These are phyloP conservation scores for Idris sp. DNA, from an alignment of 1,140 invertebrate species.

Conservation along the genomic window DNA sequence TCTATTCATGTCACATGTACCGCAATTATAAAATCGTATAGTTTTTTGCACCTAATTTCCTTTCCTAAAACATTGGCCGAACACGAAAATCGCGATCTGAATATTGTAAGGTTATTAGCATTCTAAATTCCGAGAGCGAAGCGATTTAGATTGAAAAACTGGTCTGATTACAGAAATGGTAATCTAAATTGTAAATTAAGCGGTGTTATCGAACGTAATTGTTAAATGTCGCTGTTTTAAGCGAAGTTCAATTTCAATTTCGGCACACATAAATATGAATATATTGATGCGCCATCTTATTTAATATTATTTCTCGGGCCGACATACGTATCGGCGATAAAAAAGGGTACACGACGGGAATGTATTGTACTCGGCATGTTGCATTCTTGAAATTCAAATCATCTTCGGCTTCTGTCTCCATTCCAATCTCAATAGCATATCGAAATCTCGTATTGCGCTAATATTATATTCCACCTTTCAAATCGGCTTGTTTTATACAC, in stretches of 20 bases:
- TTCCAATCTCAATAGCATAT: constrained; percentile 28
- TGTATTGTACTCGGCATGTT: constrained; percentile 39
- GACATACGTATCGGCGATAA: constrained; percentile 40
- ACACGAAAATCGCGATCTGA: constrained; percentile 44
- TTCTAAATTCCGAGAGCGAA: constrained; percentile 14
- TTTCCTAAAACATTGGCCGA: constrained; percentile 31
- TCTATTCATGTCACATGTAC: constrained; percentile 19
- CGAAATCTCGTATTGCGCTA: constrained; percentile 45
- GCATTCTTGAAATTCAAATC: constrained; percentile 59
- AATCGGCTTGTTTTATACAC: too few species aligned
- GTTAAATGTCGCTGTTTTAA: constrained; percentile 37
- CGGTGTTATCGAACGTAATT: constrained; percentile 22
- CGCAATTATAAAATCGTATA: constrained; percentile 12
- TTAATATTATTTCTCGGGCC: constrained; percentile 42
- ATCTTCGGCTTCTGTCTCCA: constrained; percentile 42
- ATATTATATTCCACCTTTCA: too few species aligned
- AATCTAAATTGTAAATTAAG: constrained; percentile 42
- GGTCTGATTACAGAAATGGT: constrained; percentile 40
- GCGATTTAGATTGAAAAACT: constrained; percentile 39
- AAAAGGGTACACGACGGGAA: constrained; percentile 41
- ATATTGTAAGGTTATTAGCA: constrained; percentile 46
- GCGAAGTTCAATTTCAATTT: neutral
- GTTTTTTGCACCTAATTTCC: constrained; percentile 32
- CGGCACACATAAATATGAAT: constrained; percentile 6
- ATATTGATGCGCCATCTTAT: constrained; percentile 21